Conservation (phyloP, 2,888 invertebrate genomes). For the Erebia palarica region DNA sequence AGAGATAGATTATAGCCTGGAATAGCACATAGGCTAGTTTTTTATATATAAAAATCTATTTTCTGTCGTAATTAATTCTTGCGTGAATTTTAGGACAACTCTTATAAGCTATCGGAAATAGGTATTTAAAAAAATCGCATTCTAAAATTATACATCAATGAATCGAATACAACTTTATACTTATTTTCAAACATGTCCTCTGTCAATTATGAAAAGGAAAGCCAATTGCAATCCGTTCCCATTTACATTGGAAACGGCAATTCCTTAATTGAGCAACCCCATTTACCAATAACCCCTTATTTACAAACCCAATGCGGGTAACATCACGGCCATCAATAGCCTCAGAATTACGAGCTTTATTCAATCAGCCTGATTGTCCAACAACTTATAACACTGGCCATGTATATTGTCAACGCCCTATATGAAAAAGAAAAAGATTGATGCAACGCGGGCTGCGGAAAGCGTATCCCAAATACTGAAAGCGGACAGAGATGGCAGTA, state of each 20-base stretch:
- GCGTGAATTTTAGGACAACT: too few species aligned
- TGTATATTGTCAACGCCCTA: constrained; percentile 77
- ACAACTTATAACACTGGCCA: constrained; percentile 61
- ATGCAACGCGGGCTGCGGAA: neutral
- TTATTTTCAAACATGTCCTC: too few species aligned
- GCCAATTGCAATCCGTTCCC: neutral
- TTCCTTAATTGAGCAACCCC: constrained; percentile 27
- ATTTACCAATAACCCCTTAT: constrained; percentile 50
- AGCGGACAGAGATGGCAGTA: constrained; percentile 2
- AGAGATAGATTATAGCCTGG: too few species aligned
- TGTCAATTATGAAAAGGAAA: too few species aligned
- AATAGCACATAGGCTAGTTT: too few species aligned
- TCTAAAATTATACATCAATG: too few species aligned
- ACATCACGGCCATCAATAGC: constrained; percentile 63
- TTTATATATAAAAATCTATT: too few species aligned
- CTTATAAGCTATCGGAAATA: too few species aligned
- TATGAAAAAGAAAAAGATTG: constrained; percentile 20
- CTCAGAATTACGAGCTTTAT: constrained; percentile 73
- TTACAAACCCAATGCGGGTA: constrained; percentile 72
- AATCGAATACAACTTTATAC: too few species aligned
- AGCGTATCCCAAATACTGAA: neutral
- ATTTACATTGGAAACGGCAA: constrained; percentile 18
- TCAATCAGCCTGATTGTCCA: constrained; percentile 79
- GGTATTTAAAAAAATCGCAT: too few species aligned
- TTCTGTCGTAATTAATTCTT: too few species aligned